Base-by-base conservation (phyloP, 2,113 vertebrate species). In the Bombycilla garrulus region DNA sequence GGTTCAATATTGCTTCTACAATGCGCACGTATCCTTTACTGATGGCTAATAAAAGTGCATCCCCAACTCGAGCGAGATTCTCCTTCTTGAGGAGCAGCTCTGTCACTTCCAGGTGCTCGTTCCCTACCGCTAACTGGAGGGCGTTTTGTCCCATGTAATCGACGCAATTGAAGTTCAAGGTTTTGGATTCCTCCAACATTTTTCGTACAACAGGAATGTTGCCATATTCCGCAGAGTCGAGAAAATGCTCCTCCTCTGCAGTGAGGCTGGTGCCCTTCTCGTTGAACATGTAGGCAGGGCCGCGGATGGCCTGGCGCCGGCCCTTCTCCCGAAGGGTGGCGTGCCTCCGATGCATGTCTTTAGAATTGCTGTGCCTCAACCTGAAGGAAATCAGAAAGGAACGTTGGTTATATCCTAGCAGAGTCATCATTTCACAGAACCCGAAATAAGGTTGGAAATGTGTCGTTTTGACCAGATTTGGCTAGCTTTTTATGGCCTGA, bases 111-210 rank as follows among this genome's bases (percentile, higher is more conserved):
- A 99, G 97, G 84, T 99, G 99, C 91, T 99, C 99, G 1, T 99
- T 99, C 15, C 99, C 99, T 26, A 99, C 99, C 0, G 99, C 99
- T 65, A 99, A 90, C 97, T 99, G 99, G 93, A 99, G 95, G 10
- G 99, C 98, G 1, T 99, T 99, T 94, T 99, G 99, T 65, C 99
- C 99, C 99, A 99, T 99, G 94, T 99, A 99, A 97, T 99, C 99
- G 8, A 99, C 99, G 0, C 99, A 99, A 70, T 99, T 99, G 76
- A 99, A 99, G 97, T 99, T 99, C 70, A 99, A 98, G 4, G 99
- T 99, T 97, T 99, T 99, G 96, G 99, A 99, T 74, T 99, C 99
- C 74, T 99, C 99, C 95, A 99, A 97, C 99, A 99, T 99, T 96
- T 99, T 99, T 48, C 99, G 98, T 44, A 99, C 99, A 9, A 99